phyloP scores from a whole-genome alignment of 2,113 vertebrate species.

The Elephas maximus region DNA sequence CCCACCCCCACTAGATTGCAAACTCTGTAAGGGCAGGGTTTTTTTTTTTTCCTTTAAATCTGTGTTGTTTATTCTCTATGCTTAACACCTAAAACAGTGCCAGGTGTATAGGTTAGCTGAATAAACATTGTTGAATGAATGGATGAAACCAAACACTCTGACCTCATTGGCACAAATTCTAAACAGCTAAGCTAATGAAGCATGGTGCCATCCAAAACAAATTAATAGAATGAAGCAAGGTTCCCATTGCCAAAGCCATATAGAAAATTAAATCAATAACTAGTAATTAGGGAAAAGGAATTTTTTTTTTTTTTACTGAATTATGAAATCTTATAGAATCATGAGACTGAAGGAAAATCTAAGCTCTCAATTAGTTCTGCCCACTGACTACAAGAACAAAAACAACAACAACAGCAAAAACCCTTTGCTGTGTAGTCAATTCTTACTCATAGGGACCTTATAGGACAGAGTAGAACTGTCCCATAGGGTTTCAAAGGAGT shows the following conservation, averaged over 20 bases:
- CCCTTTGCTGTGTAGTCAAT: too few species aligned
- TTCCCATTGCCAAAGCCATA: conserved; percentile 46
- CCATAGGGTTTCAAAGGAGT: too few species aligned
- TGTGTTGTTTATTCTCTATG: not conserved
- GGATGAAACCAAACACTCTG: conserved; percentile 5
- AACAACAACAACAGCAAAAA: too few species aligned
- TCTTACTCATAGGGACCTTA: too few species aligned
- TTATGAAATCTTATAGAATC: conserved; percentile 6
- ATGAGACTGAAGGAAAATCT: not conserved
- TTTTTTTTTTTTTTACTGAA: not conserved
- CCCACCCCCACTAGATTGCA: not conserved
- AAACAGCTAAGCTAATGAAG: conserved; percentile 34
- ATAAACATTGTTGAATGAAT: conserved; percentile 24
- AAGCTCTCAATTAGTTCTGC: not conserved
- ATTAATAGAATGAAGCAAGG: conserved; percentile 47
- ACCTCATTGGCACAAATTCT: conserved; percentile 53
- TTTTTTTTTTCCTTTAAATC: not conserved
- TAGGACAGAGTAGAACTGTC: too few species aligned
- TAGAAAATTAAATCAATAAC: conserved; percentile 60
- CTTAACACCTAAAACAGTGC: not conserved
- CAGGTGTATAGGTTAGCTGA: not conserved
- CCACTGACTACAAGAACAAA: not conserved
- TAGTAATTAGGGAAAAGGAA: conserved; percentile 22
- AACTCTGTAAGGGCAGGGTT: not conserved
- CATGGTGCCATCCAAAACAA: conserved; percentile 25